Evolutionary conservation across 2,888 invertebrate species (phyloP), one percentile per base, ranked within the genome.

Genomic region (Apamea epomidion): DNA sequence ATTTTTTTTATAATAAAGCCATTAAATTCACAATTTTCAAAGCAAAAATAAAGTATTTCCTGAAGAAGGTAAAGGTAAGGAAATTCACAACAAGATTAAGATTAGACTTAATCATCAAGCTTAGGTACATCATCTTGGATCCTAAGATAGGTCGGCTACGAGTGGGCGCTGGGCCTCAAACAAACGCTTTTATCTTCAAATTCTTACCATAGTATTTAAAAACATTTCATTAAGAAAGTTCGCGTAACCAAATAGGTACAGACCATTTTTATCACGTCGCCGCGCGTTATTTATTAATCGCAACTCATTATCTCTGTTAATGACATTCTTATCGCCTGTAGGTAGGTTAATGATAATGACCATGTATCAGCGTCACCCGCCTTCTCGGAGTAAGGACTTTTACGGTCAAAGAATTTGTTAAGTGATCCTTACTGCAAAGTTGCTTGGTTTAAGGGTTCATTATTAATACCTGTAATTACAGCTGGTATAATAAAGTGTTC

Each of bases 301-400:
- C 80, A 70, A 76, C 72, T 29, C 83, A 86, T 90, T 91, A 92
- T 93, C 90, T 90, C 77, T 86, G 89, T 87, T 91, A 92, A 92
- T 92, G 91, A 90, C 89, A 80, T 83, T 88, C 84, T 91, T 93
- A 93, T 93, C 93, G 81, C 54, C 68, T 74, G 88, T 89, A 89
- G 88, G 88, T 87, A 91, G 89, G 88, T 89, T 91, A 90, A 89
- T 89, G 91, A 91, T 92, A 90, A 92, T 91, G 87, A 86, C 88
- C 82, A 85, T 83, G 78, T 82, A 82, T 74, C 62, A 77, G 32
- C 67, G 80, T 78, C 69, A 79, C 65, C 74, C 81, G 78, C 77
- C 87, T 87, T 78, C 73, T 78, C 58, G 4, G 58, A 54, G 16
- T 7, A 60, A 78, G 65, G 64, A 76, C 76, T 78, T 76, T 78